These are phyloP conservation scores for Zootoca vivipara DNA, from an alignment of 2,113 vertebrate genomes.

Conservation along the genomic window DNA sequence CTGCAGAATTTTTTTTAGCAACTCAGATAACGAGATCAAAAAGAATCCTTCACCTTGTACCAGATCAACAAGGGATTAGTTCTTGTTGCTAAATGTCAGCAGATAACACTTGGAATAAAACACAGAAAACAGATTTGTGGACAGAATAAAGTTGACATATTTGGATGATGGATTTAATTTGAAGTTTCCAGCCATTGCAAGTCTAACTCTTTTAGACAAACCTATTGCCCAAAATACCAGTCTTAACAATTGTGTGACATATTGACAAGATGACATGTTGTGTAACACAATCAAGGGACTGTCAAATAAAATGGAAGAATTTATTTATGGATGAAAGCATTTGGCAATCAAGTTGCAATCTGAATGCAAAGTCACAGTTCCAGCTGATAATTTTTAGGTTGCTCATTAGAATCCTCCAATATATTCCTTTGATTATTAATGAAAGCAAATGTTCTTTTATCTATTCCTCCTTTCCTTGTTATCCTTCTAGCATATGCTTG, in stretches of 20 bases:
- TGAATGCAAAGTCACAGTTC: slow-evolving; percentile 39
- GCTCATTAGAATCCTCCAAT: neutral
- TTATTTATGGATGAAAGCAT: slow-evolving; percentile 46
- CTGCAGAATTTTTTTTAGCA: neutral
- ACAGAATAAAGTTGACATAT: neutral
- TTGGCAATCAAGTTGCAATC: slow-evolving; percentile 44
- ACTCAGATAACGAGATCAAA: neutral
- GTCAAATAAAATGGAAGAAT: slow-evolving; percentile 43
- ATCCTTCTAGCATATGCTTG: fast-evolving
- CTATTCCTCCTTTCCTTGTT: neutral
- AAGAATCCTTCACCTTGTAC: neutral
- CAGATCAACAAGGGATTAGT: neutral
- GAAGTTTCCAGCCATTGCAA: slow-evolving; percentile 6
- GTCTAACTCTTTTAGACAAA: slow-evolving; percentile 19
- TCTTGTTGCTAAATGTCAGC: slow-evolving; percentile 1
- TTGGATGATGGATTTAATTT: neutral
- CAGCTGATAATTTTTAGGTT: slow-evolving; percentile 37
- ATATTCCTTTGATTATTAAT: slow-evolving; percentile 43
- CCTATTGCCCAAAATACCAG: neutral
- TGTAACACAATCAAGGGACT: slow-evolving; percentile 30
- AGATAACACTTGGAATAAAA: slow-evolving; percentile 5
- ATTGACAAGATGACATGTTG: slow-evolving; percentile 2
- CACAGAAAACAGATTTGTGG: neutral
- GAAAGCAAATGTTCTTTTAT: slow-evolving; percentile 18
- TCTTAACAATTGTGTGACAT: neutral